These are phyloP conservation scores for Oryzias dopingdopingensis DNA, from an alignment of 2,797 vertebrate genomes.

Conservation along the genomic window DNA sequence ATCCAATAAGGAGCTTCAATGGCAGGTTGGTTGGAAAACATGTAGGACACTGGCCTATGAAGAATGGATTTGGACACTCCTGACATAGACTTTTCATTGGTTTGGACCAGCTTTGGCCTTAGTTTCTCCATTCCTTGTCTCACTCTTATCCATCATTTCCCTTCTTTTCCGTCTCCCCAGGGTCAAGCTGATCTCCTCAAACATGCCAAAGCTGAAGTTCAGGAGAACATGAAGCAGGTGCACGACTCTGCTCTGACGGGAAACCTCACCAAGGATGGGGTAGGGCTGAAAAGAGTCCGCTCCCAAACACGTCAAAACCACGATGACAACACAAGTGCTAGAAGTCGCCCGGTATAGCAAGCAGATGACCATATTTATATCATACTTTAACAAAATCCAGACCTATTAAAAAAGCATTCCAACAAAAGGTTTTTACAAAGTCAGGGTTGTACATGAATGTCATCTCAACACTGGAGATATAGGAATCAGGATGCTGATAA, in stretches of 20 bases:
- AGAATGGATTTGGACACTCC: too few relatives aligned
- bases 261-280: constrained; percentile 83
- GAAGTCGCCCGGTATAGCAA: constrained; percentile 22
- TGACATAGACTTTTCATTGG: too few relatives aligned
- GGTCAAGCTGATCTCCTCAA: constrained; percentile 93
- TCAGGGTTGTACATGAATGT: constrained; percentile 20
- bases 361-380: constrained; percentile 9
- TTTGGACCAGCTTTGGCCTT: background rate
- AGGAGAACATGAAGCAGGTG: constrained; percentile 93
- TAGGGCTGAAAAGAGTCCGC: constrained; percentile 62
- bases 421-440: constrained; percentile 8
- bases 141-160: background rate
- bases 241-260: constrained; percentile 87
- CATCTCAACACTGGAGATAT: constrained; percentile 8
- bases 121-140: background rate
- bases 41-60: too few relatives aligned
- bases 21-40: too few relatives aligned
- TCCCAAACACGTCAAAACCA: constrained; percentile 72
- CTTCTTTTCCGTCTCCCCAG: constrained; percentile 60
- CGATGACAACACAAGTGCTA: constrained; percentile 53
- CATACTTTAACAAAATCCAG: constrained; percentile 12
- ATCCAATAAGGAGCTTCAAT: too few relatives aligned
- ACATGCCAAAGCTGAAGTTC: constrained; percentile 87
- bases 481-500: constrained; percentile 4
- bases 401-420: constrained; percentile 2